These are phyloP conservation scores for Hirtodrosophila alboralis DNA, from an alignment of 2,888 invertebrate genomes.

Conservation along the genomic window DNA sequence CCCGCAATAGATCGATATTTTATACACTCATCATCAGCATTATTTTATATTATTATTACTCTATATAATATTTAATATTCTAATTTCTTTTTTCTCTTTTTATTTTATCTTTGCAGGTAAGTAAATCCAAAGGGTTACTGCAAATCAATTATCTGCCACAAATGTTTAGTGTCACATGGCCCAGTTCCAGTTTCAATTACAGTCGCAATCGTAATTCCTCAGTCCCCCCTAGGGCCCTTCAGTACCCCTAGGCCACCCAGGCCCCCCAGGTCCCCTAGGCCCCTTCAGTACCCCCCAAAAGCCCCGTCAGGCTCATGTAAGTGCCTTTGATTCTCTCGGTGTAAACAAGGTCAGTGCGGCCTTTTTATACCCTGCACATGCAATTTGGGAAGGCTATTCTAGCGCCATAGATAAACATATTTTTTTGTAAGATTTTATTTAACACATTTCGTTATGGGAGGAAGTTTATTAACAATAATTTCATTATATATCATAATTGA, in stretches of 20 bases:
- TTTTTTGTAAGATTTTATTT: no score
- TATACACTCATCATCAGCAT: neutral
- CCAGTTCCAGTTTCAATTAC: conserved; percentile 54
- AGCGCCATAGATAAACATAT: no score
- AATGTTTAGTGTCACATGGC: conserved; percentile 66
- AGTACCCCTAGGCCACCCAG: no score
- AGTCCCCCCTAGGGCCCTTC: neutral
- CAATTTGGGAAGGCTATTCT: no score
- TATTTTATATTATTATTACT: neutral
- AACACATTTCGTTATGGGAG: no score
- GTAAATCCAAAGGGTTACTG: conserved; percentile 54
- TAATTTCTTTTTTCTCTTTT: conserved; percentile 3
- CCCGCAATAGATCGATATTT: conserved; percentile 10
- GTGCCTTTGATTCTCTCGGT: conserved; percentile 30
- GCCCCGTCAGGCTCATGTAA: conserved; percentile 32
- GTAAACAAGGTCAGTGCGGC: conserved; percentile 66
- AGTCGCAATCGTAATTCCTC: conserved; percentile 8
- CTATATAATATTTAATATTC: neutral
- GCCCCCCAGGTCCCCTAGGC: neutral
- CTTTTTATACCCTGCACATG: conserved; percentile 39
- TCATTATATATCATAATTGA: no score
- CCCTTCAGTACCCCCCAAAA: conserved; percentile 4
- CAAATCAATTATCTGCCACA: conserved; percentile 53
- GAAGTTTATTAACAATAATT: no score
- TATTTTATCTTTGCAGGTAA: conserved; percentile 63